Conservation (phyloP, 2,888 invertebrate species). For the Clistopyga incitator region DNA sequence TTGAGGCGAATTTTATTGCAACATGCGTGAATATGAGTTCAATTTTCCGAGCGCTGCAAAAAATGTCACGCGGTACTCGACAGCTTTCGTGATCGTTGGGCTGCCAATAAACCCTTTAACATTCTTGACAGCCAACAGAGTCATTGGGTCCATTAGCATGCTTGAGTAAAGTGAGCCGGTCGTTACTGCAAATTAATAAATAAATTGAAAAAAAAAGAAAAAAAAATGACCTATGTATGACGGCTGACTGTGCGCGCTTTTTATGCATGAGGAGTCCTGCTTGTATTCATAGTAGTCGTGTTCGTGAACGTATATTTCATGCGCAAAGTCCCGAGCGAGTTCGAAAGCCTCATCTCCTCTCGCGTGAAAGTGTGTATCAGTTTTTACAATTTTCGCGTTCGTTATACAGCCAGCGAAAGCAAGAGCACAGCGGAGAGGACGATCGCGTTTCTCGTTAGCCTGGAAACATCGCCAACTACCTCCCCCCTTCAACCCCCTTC, state of each 20-base stretch:
- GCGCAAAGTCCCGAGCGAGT: constrained; percentile 9
- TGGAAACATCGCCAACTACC: constrained; percentile 22
- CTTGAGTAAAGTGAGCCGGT: constrained; percentile 12
- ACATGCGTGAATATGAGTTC: background rate
- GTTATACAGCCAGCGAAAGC: constrained; percentile 26
- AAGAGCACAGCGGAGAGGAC: constrained; percentile 26
- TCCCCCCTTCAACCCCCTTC: background rate
- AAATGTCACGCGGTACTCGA: background rate
- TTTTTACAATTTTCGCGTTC: constrained; percentile 40
- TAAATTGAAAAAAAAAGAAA: constrained; percentile 1
- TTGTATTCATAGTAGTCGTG: background rate
- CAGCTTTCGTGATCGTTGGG: background rate
- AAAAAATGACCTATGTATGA: constrained; percentile 12
- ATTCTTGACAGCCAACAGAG: constrained; percentile 22
- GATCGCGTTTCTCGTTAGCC: constrained; percentile 39
- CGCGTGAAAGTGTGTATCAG: constrained; percentile 35
- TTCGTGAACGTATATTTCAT: background rate
- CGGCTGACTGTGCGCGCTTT: constrained; percentile 11
- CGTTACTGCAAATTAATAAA: constrained; percentile 37
- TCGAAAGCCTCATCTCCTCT: background rate
- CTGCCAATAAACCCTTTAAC: constrained; percentile 16
- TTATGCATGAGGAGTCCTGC: background rate
- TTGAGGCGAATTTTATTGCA: no score
- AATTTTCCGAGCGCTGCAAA: background rate
- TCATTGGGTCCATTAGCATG: background rate